These are phyloP conservation scores for Sclerurus mexicanus DNA, from an alignment of 2,113 vertebrate genomes.

Conservation along the genomic window DNA sequence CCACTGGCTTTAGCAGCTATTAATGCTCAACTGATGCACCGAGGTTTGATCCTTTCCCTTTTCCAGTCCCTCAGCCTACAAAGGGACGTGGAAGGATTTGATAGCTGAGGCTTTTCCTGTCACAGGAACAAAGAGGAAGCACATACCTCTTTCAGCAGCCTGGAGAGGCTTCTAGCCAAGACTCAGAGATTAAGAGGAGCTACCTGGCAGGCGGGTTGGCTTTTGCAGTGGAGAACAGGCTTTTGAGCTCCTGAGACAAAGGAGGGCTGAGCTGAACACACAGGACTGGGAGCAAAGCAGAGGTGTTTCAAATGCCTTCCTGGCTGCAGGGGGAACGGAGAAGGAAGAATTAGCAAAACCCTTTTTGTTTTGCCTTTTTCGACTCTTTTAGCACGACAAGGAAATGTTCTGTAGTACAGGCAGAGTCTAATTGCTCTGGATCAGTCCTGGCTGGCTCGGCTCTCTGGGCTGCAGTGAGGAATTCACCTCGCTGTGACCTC, in stretches of 20 bases:
- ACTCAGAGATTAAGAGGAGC: slow-evolving; percentile 32
- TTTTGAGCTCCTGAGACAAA: slow-evolving; percentile 2
- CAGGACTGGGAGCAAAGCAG: not conserved
- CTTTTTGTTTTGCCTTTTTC: not conserved
- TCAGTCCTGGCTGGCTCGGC: not conserved
- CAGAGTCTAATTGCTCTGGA: not conserved
- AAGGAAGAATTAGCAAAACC: not conserved
- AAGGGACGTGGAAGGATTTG: not conserved
- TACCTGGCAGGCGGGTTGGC: slow-evolving; percentile 24
- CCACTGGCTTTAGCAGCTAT: not conserved
- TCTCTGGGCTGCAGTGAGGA: not conserved
- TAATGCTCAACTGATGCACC: not conserved
- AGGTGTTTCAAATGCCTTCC: not conserved
- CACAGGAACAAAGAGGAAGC: slow-evolving; percentile 14
- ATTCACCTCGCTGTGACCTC: not conserved
- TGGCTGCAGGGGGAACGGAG: not conserved
- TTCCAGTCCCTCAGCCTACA: not conserved
- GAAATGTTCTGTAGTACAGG: not conserved
- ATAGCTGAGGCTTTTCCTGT: slow-evolving; percentile 10
- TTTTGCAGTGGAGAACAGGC: not conserved
- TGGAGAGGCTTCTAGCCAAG: slow-evolving; percentile 9
- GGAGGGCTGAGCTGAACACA: not conserved
- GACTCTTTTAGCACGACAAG: not conserved
- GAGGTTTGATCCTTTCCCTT: not conserved
- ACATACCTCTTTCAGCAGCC: slow-evolving; percentile 14